phyloP scores from a whole-genome alignment of 2,113 vertebrate species.

The Chionis minor region DNA sequence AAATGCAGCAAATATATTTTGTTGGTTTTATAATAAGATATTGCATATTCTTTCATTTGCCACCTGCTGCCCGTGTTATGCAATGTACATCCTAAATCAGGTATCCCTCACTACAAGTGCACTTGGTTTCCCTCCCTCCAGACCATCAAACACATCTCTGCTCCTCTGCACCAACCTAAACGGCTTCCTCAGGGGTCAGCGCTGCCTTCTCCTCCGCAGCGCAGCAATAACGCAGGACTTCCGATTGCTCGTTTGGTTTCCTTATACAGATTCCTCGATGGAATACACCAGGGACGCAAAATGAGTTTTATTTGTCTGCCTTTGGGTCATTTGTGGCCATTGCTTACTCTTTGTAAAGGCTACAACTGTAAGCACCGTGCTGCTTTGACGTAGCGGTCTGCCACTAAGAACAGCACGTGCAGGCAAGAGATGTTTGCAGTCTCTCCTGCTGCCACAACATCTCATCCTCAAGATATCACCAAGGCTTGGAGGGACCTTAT shows the following conservation, averaged over 20 bases:
- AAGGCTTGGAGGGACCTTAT: background rate
- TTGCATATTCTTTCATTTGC: constrained; percentile 32
- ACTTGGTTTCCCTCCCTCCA: background rate
- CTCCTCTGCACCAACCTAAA: background rate
- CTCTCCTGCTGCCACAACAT: background rate
- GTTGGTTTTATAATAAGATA: constrained; percentile 15
- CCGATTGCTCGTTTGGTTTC: constrained; percentile 8
- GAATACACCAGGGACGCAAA: background rate
- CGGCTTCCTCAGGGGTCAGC: background rate
- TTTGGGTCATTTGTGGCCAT: background rate
- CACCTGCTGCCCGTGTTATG: constrained; percentile 3
- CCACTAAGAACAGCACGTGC: background rate
- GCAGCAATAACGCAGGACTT: background rate
- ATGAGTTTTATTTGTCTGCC: background rate
- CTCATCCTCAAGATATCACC: background rate
- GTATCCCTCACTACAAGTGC: constrained; percentile 7
- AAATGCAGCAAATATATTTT: background rate
- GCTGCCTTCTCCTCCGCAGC: background rate
- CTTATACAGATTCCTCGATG: background rate
- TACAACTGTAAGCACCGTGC: background rate
- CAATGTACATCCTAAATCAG: constrained; percentile 25
- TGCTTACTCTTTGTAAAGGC: constrained; percentile 15
- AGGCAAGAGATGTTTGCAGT: background rate
- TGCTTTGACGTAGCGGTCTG: background rate
- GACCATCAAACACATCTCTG: background rate